Base-by-base conservation (phyloP, 2,888 invertebrate genomes). In the Rhagonycha fulva region DNA sequence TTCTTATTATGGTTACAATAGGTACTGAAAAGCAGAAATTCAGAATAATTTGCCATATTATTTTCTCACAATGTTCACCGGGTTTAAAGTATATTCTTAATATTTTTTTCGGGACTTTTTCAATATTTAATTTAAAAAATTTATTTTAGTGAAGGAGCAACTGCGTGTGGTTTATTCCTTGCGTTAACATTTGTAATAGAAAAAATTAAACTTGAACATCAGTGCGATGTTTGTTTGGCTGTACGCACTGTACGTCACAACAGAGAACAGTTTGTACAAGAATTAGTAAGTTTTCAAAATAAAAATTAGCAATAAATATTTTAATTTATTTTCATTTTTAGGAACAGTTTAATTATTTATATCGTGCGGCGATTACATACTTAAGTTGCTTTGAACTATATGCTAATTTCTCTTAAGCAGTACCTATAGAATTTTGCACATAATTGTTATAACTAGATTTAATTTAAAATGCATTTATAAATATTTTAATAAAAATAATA, bases 141-240 rank as follows among this genome's bases (percentile, higher is more conserved):
- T n/a, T 12, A 47, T 82, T 85, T 77, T 76, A 89, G 89, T 70
- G 85, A 89, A 79, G 88, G 89, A 4, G 83, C 86, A 14, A 85
- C 83, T 14, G 85, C 85, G 7, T 84, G 86, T 78, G 89, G 89
- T 4, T 82, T 88, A 60, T 89, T 88, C 76, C 77, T 87, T 24
- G 86, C 88, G 1, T 69, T 86, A 11, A 82, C 84, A 14, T 86
- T 87, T 73, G 72, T 88, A 4, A 79, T 88, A 4, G 87, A 88
- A 79, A 86, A 87, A 81, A 87, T 89, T 77, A 84, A 86, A 32
- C 80, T 86, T 11, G 88, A 89, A 79, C 86, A 87, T 14, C 83
- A 85, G 66, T 87, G 88, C 71, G 88, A 89, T 71, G 87, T 88
- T n/a, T 86, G 85, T 69, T 83, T 86, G 47, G 87, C 88, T 1